Conservation (phyloP, 2,888 invertebrate species). For the Corythucha ciliata region DNA sequence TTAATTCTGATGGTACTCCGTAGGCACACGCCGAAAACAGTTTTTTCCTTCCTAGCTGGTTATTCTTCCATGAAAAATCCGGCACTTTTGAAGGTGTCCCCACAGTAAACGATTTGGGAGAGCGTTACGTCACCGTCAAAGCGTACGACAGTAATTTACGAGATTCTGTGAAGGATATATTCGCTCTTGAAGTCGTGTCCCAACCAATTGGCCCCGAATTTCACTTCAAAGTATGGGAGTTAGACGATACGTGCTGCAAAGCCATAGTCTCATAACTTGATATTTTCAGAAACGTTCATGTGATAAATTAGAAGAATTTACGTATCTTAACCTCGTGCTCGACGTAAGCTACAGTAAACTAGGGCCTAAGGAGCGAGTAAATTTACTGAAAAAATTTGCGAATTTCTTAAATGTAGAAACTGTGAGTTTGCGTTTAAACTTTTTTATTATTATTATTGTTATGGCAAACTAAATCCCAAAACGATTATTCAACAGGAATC, state of each 20-base stretch:
- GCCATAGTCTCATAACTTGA: too few relatives aligned
- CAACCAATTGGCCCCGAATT: slow-evolving; percentile 16
- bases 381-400: slow-evolving; percentile 60
- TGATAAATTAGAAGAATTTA: slow-evolving; percentile 49
- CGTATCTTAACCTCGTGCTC: slow-evolving; percentile 56
- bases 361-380: slow-evolving; percentile 48
- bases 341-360: slow-evolving; percentile 49
- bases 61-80: slow-evolving; percentile 58
- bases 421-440: too few relatives aligned
- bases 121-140: slow-evolving; percentile 53
- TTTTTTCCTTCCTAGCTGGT: slow-evolving; percentile 53
- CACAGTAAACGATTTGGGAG: slow-evolving; percentile 55
- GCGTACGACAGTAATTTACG: slow-evolving; percentile 45
- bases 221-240: slow-evolving; percentile 15
- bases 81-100: slow-evolving; percentile 70
- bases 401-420: slow-evolving; percentile 44
- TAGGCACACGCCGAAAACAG: slow-evolving; percentile 43
- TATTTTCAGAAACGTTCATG: too few relatives aligned
- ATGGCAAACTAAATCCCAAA: too few relatives aligned
- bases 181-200: slow-evolving; percentile 53
- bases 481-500: too few relatives aligned
- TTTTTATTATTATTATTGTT: too few relatives aligned
- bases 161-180: slow-evolving; percentile 52
- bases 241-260: too few relatives aligned
- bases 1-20: slow-evolving; percentile 16